These are phyloP conservation scores for Sarcophilus harrisii DNA, from an alignment of 2,797 vertebrate species.

Conservation along the genomic window DNA sequence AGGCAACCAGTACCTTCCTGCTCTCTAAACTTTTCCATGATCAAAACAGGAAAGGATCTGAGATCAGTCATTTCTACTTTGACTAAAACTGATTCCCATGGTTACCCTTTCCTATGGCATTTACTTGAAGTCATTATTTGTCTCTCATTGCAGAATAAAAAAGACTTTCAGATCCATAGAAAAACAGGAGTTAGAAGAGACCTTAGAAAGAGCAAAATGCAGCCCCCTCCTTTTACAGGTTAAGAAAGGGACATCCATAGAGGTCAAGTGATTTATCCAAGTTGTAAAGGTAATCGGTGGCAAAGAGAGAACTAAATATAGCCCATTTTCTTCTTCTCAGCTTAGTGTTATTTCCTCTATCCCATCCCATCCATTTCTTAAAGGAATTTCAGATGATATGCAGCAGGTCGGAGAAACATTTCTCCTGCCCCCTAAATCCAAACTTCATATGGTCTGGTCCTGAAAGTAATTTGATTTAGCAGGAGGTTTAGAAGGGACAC, in stretches of 20 bases:
- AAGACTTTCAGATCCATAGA: neutral
- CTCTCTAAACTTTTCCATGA: conserved; percentile 10
- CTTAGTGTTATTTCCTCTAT: neutral
- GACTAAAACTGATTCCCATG: neutral
- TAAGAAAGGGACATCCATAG: neutral
- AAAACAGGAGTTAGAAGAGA: neutral
- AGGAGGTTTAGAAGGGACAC: neutral
- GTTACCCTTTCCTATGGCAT: neutral
- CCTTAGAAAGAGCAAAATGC: neutral
- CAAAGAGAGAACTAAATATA: neutral
- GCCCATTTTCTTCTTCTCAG: neutral
- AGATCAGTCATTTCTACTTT: neutral
- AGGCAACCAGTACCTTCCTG: neutral
- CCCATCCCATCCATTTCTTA: neutral
- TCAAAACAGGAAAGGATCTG: neutral
- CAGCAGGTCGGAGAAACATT: neutral
- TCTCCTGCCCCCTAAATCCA: neutral
- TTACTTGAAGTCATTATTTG: neutral
- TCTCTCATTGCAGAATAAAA: neutral
- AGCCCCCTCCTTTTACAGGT: neutral
- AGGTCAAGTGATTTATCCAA: neutral
- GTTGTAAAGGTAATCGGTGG: neutral
- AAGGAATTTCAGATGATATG: neutral
- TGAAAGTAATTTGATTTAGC: neutral
- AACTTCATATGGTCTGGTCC: neutral